Evolutionary conservation across 53 echinoderm and acorn worm genomes (phyloP).

Genomic region (Henricia sp.): DNA sequence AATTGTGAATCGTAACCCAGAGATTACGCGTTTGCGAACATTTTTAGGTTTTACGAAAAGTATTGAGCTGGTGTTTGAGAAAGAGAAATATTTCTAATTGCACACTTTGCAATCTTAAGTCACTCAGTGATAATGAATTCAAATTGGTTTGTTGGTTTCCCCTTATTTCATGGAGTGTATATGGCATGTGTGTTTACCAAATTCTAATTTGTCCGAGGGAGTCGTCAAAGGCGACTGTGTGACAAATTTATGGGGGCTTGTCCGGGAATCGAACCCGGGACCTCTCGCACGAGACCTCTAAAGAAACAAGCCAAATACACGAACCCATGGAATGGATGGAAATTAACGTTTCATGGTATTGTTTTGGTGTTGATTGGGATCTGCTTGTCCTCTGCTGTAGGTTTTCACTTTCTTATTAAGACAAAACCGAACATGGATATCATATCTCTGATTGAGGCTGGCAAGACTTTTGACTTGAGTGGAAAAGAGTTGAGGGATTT

Average conservation of each 20-base stretch:
- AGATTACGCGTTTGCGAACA: too few species aligned
- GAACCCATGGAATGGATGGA: neutral
- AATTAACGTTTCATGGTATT: neutral
- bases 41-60: too few species aligned
- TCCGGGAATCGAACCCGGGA: slow-evolving; percentile 7
- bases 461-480: slow-evolving; percentile 11
- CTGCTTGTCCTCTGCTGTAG: neutral
- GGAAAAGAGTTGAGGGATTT: slow-evolving; percentile 12
- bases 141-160: too few species aligned
- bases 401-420: neutral
- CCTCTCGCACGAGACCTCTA: neutral
- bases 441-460: slow-evolving; percentile 3
- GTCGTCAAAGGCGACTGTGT: slow-evolving; percentile 8
- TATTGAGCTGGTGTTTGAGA: too few species aligned
- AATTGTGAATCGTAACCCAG: too few species aligned
- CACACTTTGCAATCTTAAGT: too few species aligned
- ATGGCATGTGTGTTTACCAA: too few species aligned
- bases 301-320: neutral
- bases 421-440: neutral
- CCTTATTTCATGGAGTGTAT: too few species aligned
- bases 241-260: slow-evolving; percentile 8
- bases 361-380: neutral
- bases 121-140: too few species aligned
- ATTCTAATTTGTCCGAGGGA: too few species aligned
- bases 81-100: too few species aligned